Conservation (phyloP, 2,888 invertebrate species). For the Stegophylla sp. region DNA sequence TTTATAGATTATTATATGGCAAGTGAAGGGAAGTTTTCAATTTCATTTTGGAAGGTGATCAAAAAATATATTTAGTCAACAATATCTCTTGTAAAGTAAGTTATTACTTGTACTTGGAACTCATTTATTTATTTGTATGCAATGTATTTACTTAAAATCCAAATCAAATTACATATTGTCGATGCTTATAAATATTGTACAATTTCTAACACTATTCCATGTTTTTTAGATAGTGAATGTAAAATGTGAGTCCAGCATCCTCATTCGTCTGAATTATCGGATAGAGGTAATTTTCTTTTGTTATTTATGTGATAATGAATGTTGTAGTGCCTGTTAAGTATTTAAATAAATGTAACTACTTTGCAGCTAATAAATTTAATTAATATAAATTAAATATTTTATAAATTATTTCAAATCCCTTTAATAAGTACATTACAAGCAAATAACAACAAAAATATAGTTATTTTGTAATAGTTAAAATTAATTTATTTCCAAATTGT, state of each 20-base stretch:
- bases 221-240: conserved; percentile 16
- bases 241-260: conserved; percentile 29
- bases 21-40: neutral
- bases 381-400: neutral
- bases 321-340: too few species aligned
- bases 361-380: too few species aligned
- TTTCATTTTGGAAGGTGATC: neutral
- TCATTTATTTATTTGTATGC: neutral
- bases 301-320: neutral
- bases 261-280: neutral
- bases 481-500: too few species aligned
- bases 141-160: neutral
- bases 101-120: neutral
- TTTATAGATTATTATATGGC: neutral
- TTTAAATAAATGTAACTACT: too few species aligned
- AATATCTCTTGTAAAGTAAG: neutral
- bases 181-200: too few species aligned
- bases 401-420: too few species aligned
- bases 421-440: too few species aligned
- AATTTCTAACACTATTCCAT: too few species aligned
- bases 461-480: too few species aligned
- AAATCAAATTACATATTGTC: neutral
- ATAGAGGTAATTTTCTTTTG: neutral
- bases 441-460: too few species aligned
- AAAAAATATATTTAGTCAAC: neutral